A percentile compares a stretch with the other conserved stretches of the same genome.
These are phyloP conservation scores for Elymnias hypermnestra DNA, from an alignment of 1,140 invertebrate species.

Conservation along the genomic window DNA sequence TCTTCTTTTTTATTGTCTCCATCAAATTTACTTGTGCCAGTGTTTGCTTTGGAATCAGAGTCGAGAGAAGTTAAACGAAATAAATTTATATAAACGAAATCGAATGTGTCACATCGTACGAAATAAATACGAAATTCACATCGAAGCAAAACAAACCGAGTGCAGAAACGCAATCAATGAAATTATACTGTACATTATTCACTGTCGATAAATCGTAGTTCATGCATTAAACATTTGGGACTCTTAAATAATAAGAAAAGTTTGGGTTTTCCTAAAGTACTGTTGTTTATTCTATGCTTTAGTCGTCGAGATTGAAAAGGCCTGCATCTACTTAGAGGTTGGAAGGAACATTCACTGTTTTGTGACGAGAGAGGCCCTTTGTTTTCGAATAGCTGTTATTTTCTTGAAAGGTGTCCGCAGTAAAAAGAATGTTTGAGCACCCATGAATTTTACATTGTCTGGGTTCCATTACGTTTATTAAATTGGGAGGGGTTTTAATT, in stretches of 20 bases:
- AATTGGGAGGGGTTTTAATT: conserved; percentile 12
- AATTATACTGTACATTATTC: conserved; percentile 56
- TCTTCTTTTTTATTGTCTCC: no score
- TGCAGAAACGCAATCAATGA: conserved; percentile 35
- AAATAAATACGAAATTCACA: conserved; percentile 3
- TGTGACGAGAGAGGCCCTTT: conserved; percentile 48
- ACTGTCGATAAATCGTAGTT: conserved; percentile 54
- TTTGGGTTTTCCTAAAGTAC: conserved; percentile 48
- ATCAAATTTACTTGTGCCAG: no score
- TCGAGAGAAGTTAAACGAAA: no score
- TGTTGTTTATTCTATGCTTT: conserved; percentile 62
- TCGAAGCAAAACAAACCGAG: conserved; percentile 10
- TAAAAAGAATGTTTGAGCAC: conserved; percentile 56
- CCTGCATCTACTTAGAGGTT: conserved; percentile 51
- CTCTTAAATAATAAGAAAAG: conserved; percentile 70
- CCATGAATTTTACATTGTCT: conserved; percentile 56
- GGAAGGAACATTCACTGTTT: conserved; percentile 50
- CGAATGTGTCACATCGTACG: no score
- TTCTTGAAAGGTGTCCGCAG: conserved; percentile 47
- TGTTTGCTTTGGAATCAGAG: no score
- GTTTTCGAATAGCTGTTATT: conserved; percentile 59
- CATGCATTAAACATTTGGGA: conserved; percentile 65
- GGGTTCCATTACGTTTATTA: conserved; percentile 38
- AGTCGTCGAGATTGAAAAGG: conserved; percentile 64
- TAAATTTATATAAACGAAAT: no score